phyloP scores from a whole-genome alignment of 37 sponge, comb jelly and placozoan genomes.

The Oopsacas minuta region DNA sequence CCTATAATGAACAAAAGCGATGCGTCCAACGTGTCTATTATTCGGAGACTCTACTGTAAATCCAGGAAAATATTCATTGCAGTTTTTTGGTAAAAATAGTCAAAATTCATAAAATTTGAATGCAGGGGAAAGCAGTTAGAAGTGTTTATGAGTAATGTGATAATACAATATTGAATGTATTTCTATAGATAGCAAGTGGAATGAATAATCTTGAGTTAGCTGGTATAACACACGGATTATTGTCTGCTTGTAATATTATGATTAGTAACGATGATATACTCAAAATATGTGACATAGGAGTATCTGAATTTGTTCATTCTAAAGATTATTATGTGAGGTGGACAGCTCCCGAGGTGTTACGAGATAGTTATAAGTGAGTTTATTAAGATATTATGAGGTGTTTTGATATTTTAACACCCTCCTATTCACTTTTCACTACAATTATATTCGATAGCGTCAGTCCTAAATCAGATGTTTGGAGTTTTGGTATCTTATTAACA shows the following conservation, averaged over 20 bases:
- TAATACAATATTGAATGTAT: too few species aligned
- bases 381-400: not conserved
- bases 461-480: conserved; percentile 6
- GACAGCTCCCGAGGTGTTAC: not conserved
- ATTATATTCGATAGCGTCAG: not conserved
- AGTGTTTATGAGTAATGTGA: too few species aligned
- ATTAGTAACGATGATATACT: not conserved
- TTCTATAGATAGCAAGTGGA: not conserved
- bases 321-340: conserved; percentile 1
- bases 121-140: too few species aligned
- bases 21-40: too few species aligned
- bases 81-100: too few species aligned
- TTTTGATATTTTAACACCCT: too few species aligned
- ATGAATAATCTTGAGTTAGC: not conserved
- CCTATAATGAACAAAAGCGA: too few species aligned
- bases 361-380: not conserved
- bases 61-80: too few species aligned
- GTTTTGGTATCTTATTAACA: not conserved
- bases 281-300: not conserved
- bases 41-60: too few species aligned
- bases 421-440: too few species aligned
- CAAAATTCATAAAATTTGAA: too few species aligned
- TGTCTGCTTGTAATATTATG: not conserved
- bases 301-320: not conserved
- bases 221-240: not conserved